phyloP scores from a whole-genome alignment of 1,140 invertebrate genomes.

The Psix sp. region DNA sequence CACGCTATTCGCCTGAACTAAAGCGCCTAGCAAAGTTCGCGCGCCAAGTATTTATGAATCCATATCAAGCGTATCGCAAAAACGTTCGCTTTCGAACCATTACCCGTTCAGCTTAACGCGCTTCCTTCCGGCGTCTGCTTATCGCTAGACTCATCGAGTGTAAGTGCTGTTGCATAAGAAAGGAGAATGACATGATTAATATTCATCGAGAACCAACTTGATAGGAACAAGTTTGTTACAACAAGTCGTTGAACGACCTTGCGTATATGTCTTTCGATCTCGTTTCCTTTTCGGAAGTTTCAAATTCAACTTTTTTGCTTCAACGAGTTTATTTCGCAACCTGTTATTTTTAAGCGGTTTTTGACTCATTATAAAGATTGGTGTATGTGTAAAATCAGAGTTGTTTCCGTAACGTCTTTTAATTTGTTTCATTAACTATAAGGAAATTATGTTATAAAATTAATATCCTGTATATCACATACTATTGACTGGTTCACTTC shows the following conservation, averaged over 20 bases:
- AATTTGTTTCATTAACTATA: too few species aligned
- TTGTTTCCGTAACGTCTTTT: too few species aligned
- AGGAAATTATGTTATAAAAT: too few species aligned
- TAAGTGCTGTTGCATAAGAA: conserved; percentile 36
- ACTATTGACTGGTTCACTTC: too few species aligned
- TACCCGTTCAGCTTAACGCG: conserved; percentile 63
- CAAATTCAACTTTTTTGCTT: too few species aligned
- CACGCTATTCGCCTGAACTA: conserved; percentile 44
- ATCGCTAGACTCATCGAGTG: conserved; percentile 25
- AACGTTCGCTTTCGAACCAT: conserved; percentile 70
- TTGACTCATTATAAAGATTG: too few species aligned
- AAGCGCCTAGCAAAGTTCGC: conserved; percentile 36
- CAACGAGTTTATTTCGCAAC: too few species aligned
- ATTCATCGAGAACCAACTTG: conserved; percentile 17
- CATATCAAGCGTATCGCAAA: conserved; percentile 67
- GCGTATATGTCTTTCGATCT: too few species aligned
- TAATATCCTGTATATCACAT: too few species aligned
- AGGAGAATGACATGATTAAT: conserved; percentile 35
- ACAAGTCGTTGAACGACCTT: conserved; percentile 28
- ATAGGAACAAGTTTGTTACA: neutral
- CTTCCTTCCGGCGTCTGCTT: conserved; percentile 65
- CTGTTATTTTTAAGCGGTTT: too few species aligned
- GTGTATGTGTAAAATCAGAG: too few species aligned
- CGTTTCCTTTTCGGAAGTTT: too few species aligned
- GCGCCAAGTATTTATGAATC: conserved; percentile 61